phyloP scores from a whole-genome alignment of 2,888 invertebrate genomes.

The Julus scandinavius region DNA sequence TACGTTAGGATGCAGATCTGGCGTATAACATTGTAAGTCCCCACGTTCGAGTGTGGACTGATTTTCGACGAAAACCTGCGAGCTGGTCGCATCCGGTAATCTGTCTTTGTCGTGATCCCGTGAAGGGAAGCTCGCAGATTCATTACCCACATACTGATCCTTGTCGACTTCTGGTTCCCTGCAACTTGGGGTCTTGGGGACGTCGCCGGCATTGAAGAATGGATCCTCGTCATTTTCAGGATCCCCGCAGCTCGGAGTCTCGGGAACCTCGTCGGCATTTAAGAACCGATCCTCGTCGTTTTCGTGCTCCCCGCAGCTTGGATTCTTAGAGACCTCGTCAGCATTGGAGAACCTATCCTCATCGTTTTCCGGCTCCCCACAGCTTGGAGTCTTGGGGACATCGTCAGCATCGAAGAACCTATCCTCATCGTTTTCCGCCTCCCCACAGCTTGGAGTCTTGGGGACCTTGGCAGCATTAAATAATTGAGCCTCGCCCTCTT shows the following conservation, averaged over 20 bases:
- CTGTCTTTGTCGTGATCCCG: not conserved
- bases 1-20: not conserved
- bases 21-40: not conserved
- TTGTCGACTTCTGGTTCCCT: not conserved
- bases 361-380: not conserved
- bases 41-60: not conserved
- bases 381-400: constrained; percentile 5
- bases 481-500: not conserved
- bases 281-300: not conserved
- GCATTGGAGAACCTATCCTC: not conserved
- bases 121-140: not conserved
- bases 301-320: not conserved
- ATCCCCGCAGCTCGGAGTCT: not conserved
- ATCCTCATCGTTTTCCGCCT: too few relatives aligned
- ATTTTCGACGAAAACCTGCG: not conserved
- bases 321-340: not conserved
- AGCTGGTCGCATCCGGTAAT: not conserved
- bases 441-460: not conserved
- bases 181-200: not conserved
- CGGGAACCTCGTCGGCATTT: not conserved
- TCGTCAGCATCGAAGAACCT: not conserved
- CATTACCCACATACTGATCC: not conserved
- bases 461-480: not conserved
- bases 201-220: not conserved
- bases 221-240: not conserved